A percentile compares a stretch with the other conserved stretches of the same genome.
Conservation (phyloP, 1,140 invertebrate genomes). For the Wiebesia pumilae region DNA sequence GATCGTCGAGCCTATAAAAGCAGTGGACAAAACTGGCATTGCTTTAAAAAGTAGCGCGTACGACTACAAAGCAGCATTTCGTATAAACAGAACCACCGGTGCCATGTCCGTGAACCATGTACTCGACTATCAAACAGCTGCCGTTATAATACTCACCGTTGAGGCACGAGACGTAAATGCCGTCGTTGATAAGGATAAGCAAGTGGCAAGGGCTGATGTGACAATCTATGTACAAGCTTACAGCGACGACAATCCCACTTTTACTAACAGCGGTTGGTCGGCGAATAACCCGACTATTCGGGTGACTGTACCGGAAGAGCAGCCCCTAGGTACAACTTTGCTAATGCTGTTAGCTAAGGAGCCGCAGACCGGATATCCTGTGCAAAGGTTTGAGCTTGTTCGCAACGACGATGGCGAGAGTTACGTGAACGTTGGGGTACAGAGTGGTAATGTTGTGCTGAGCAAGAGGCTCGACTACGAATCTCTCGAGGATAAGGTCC, state of each 20-base stretch:
- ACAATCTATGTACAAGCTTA: slow-evolving; percentile 88
- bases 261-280: slow-evolving; percentile 82
- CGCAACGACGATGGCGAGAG: slow-evolving; percentile 68
- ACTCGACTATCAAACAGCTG: slow-evolving; percentile 85
- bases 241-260: slow-evolving; percentile 86
- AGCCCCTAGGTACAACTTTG: slow-evolving; percentile 84
- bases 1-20: slow-evolving; percentile 81
- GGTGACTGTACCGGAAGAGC: slow-evolving; percentile 84
- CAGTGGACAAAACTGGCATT: slow-evolving; percentile 85
- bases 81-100: slow-evolving; percentile 82
- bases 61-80: slow-evolving; percentile 82
- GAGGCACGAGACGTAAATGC: slow-evolving; percentile 84
- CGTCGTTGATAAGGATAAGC: slow-evolving; percentile 79
- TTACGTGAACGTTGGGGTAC: slow-evolving; percentile 78
- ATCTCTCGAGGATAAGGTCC: slow-evolving; percentile 78
- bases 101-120: slow-evolving; percentile 82
- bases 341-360: slow-evolving; percentile 85
- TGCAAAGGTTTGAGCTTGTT: slow-evolving; percentile 79
- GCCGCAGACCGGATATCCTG: slow-evolving; percentile 79
- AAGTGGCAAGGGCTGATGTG: slow-evolving; percentile 81
- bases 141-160: slow-evolving; percentile 86
- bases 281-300: slow-evolving; percentile 80
- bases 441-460: slow-evolving; percentile 82
- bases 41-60: slow-evolving; percentile 79
- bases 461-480: slow-evolving; percentile 86